phyloP scores from a whole-genome alignment of 2,113 vertebrate genomes.

The Phalacrocorax brasilianus region DNA sequence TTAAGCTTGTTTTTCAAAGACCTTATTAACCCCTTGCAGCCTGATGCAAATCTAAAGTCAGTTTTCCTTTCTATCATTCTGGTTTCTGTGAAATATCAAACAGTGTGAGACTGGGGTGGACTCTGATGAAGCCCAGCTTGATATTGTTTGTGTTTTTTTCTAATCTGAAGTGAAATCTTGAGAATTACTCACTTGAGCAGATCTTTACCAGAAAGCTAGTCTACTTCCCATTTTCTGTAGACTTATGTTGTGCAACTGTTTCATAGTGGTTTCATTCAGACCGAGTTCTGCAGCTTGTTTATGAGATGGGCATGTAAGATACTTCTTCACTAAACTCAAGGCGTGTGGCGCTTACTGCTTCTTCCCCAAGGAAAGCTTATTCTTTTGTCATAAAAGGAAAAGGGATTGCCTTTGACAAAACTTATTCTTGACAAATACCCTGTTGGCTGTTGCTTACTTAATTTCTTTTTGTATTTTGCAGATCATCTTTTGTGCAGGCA shows the following conservation, averaged over 20 bases:
- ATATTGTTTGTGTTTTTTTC: background rate
- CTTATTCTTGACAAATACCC: background rate
- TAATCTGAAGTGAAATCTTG: background rate
- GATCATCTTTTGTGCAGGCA: background rate
- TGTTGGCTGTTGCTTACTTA: background rate
- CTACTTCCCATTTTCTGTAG: background rate
- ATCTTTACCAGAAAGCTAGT: background rate
- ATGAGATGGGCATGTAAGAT: background rate
- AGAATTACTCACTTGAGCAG: background rate
- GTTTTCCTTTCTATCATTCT: background rate
- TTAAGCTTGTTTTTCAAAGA: background rate
- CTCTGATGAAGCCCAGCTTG: background rate
- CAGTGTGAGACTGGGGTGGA: fast-evolving
- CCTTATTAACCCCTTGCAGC: background rate
- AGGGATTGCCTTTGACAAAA: background rate
- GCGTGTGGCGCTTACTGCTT: background rate
- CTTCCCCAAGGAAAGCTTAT: background rate
- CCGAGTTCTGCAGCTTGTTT: background rate
- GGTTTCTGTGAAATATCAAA: background rate
- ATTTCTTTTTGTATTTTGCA: background rate
- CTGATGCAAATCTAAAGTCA: background rate
- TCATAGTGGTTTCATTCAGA: background rate
- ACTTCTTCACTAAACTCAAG: background rate
- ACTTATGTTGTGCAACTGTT: background rate
- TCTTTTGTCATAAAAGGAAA: background rate